A percentile compares a stretch with the other conserved stretches of the same genome.
These are phyloP conservation scores for Hippasteria phrygiana DNA, from an alignment of 53 echinoderm and acorn worm genomes.

Conservation along the genomic window DNA sequence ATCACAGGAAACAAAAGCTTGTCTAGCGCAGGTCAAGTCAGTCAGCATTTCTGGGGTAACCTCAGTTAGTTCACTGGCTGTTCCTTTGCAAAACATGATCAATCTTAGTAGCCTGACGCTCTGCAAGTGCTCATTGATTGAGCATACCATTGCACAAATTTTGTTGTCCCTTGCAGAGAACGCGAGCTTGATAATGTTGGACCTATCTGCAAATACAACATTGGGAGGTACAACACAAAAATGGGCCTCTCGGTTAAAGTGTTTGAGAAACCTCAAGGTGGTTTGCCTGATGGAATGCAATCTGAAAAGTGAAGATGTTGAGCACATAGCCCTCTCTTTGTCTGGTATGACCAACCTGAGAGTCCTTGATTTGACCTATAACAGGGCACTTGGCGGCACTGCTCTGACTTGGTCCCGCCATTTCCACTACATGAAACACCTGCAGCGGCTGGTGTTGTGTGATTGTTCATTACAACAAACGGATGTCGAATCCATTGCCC, in stretches of 20 bases:
- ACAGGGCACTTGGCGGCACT: background rate
- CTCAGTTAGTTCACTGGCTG: too few species aligned
- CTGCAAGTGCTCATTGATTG: too few species aligned
- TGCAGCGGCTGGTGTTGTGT: background rate
- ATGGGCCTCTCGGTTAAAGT: background rate
- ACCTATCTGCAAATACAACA: background rate
- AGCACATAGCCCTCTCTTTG: too few species aligned
- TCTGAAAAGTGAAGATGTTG: background rate
- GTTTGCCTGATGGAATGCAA: background rate
- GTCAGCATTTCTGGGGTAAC: too few species aligned
- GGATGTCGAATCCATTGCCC: background rate
- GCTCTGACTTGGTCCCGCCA: background rate
- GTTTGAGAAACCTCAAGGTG: background rate
- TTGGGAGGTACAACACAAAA: background rate
- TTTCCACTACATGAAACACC: background rate
- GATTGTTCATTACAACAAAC: background rate
- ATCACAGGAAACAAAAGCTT: too few species aligned
- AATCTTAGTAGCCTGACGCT: too few species aligned
- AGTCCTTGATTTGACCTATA: background rate
- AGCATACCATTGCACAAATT: background rate
- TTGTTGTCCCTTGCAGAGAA: background rate
- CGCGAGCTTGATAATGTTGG: background rate
- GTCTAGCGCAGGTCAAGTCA: too few species aligned
- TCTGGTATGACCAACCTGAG: too few species aligned
- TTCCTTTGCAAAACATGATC: too few species aligned